These are phyloP conservation scores for Cardiocondyla obscurior DNA, from an alignment of 1,140 invertebrate species.

Conservation along the genomic window DNA sequence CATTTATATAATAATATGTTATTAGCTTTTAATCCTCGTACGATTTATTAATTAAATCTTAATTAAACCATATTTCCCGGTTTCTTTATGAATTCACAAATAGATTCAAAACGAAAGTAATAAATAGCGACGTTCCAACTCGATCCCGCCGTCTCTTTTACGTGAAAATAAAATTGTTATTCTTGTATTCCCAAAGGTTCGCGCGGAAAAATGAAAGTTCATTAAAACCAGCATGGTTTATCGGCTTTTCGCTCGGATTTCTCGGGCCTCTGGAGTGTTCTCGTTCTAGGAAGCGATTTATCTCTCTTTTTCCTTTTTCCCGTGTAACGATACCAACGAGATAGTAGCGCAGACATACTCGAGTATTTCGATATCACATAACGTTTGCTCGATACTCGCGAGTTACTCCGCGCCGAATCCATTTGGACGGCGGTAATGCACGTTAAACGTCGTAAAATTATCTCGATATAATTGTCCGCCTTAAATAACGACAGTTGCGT, in stretches of 20 bases:
- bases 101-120: constrained; percentile 38
- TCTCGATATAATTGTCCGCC: constrained; percentile 31
- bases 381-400: constrained; percentile 28
- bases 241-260: constrained; percentile 66
- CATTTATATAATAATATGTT: background rate
- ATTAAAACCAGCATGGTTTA: constrained; percentile 70
- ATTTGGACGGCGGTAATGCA: constrained; percentile 42
- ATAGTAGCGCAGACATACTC: constrained; percentile 49
- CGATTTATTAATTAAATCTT: constrained; percentile 1
- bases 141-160: constrained; percentile 40
- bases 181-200: constrained; percentile 62
- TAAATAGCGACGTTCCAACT: constrained; percentile 37
- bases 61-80: constrained; percentile 6
- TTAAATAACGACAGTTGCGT: constrained; percentile 18
- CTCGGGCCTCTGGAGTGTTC: constrained; percentile 61
- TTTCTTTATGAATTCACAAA: constrained; percentile 32
- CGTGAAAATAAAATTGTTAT: constrained; percentile 57
- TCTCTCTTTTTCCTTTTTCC: constrained; percentile 48
- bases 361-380: constrained; percentile 47
- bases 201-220: constrained; percentile 68
- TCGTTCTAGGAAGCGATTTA: constrained; percentile 60
- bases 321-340: constrained; percentile 34
- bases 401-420: constrained; percentile 27
- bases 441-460: constrained; percentile 46
- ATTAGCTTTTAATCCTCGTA: background rate